Evolutionary conservation across 1,140 invertebrate species (phyloP).

Genomic region (Drosophila biarmipes): DNA sequence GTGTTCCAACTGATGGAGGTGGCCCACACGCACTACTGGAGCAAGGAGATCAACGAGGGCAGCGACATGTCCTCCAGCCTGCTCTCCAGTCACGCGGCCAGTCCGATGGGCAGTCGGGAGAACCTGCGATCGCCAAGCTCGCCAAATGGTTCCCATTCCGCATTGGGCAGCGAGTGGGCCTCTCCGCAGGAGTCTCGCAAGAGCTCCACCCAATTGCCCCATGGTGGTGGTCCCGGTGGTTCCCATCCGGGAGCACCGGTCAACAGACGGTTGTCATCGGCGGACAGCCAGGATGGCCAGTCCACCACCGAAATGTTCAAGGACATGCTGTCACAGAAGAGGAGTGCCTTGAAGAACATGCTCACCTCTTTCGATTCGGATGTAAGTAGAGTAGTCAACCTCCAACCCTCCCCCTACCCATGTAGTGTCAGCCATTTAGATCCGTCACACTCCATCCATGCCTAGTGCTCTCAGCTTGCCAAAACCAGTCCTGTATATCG

Average conservation of each 20-base stretch:
- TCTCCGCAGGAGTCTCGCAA: conserved; percentile 84
- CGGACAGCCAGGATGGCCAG: conserved; percentile 87
- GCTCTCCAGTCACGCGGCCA: conserved; percentile 86
- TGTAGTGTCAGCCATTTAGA: conserved; percentile 45
- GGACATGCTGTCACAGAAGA: conserved; percentile 94
- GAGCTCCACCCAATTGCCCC: conserved; percentile 74
- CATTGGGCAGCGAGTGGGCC: conserved; percentile 77
- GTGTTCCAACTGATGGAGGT: conserved; percentile 98
- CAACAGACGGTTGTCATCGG: conserved; percentile 69
- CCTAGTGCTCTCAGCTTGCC: conserved; percentile 22
- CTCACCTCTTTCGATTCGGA: conserved; percentile 95
- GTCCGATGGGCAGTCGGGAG: conserved; percentile 91
- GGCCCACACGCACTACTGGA: conserved; percentile 99
- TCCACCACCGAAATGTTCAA: conserved; percentile 94
- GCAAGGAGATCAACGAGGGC: conserved; percentile 91
- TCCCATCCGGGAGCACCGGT: conserved; percentile 11
- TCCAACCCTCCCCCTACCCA: too few relatives aligned
- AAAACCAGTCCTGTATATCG: conserved; percentile 16
- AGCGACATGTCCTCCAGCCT: conserved; percentile 85
- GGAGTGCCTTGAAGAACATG: conserved; percentile 93
- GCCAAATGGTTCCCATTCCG: conserved; percentile 74
- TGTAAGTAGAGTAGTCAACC: conserved; percentile 86
- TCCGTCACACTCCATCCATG: conserved; percentile 37
- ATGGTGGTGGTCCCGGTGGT: neutral
- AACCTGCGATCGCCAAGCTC: conserved; percentile 88